A percentile compares a stretch with the other conserved stretches of the same genome.
These are phyloP conservation scores for Cyprinodon variegatus DNA, from an alignment of 2,113 vertebrate species.

Conservation along the genomic window DNA sequence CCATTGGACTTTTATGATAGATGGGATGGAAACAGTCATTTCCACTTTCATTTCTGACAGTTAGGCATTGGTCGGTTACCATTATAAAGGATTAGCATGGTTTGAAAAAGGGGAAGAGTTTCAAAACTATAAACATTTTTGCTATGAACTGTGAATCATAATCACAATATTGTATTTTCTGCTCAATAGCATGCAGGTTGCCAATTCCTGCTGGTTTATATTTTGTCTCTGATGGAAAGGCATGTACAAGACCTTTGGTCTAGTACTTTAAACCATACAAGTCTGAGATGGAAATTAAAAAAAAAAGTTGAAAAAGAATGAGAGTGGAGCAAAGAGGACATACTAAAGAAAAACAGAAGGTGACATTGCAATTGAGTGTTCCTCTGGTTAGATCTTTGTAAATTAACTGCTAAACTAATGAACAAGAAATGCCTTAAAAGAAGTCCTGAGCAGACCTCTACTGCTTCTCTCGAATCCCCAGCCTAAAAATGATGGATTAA, in stretches of 20 bases:
- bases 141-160: no score
- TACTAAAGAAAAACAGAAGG: constrained; percentile 27
- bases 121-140: no score
- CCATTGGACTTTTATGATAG: no score
- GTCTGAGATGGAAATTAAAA: constrained; percentile 39
- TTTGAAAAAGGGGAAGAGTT: no score
- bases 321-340: constrained; percentile 4
- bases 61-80: no score
- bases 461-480: constrained; percentile 38
- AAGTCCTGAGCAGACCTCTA: constrained; percentile 61
- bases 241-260: not conserved
- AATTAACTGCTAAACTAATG: constrained; percentile 43
- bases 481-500: constrained; percentile 39
- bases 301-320: constrained; percentile 2
- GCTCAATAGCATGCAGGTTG: no score
- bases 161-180: no score
- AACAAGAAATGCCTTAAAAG: constrained; percentile 62
- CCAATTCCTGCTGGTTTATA: no score
- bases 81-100: no score
- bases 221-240: no score
- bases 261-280: constrained; percentile 26
- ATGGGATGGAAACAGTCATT: no score
- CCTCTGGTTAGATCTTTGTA: constrained; percentile 57
- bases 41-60: no score
- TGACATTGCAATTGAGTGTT: constrained; percentile 28